Evolutionary conservation across 2,797 vertebrate genomes (phyloP), one percentile per base, ranked within the genome.

Genomic region (Myotis planiceps): DNA sequence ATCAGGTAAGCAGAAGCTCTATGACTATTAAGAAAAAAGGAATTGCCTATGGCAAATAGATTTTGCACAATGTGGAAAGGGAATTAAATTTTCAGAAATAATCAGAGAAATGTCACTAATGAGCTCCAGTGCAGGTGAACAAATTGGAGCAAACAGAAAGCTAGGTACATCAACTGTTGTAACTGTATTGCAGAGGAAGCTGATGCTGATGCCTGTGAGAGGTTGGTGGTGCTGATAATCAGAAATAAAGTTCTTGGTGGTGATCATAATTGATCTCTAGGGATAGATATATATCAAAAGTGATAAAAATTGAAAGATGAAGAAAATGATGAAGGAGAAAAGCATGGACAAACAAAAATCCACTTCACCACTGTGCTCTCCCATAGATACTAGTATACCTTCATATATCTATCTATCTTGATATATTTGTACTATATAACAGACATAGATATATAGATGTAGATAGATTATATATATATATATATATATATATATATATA

Each of bases 1-100:
- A 65, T 45, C 32, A 75, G 5, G 27, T n/a, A 78, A 76, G 10
- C 9, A 76, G 14, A 76, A 45, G 5, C 1, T 53, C 39, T n/a
- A 23, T 89, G 42, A 85, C 2, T 74, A 16, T 60, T 74, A 72
- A 92, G 9, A 15, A 92, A 91, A 12, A 75, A 58, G 14, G 37
- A 42, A 88, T 71, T 92, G 32, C 32, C 4, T 27, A 27, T 68
- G 37, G 9, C 55, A 49, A 63, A 0, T 65, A 65, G n/a, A 51
- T n/a, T 3, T 27, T 25, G 80, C 2, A 71, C 13, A 53, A 1
- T 83, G 12, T 75, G 29, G 14, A 7, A 21, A 93, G 9, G 9
- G 6, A 79, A 78, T 60, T 63, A 49, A 92, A 51, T 58, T 34
- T 9, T 68, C 25, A 89, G 16, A 47, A 71, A 47, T 27, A 89